Base-by-base conservation (phyloP, 2,888 invertebrate genomes). In the Scaptomyza reducta region DNA sequence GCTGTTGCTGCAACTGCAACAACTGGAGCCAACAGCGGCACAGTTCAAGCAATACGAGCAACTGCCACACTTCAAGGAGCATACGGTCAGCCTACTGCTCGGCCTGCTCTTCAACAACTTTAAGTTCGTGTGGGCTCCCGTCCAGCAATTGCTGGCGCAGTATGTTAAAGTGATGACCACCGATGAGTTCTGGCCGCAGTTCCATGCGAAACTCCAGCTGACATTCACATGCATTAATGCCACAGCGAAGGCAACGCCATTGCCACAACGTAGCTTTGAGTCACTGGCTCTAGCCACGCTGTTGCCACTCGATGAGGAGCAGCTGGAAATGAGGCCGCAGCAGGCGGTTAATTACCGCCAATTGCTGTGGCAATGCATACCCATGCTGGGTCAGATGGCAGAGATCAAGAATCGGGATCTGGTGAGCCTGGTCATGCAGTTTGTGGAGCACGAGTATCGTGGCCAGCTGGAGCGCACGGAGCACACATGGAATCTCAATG, bases 91-190 rank as follows among this genome's bases (percentile, higher is more conserved):
- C 67, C 97, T 96, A 85, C 93, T 98, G 83, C 93, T 98, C 33
- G 97, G 98, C 2, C 93, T 95, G 64, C 92, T 98, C 50, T 96
- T 96, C 90, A 93, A 96, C 18, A 98, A 98, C 90, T 98, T 99
- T 87, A 96, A 96, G 78, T 92, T 97, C 13, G 90, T 99, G 0
- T 98, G 98, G 98, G 95, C 96, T 69, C 97, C 98, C 0, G 93
- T 96, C 0, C 93, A 94, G 14, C 94, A 96, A 86, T 93, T 97
- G 41, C 94, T 98, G 47, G 93, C 95, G 1, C 94, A 95, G 0
- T 96, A 96, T 89, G 96, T 96, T 0, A 93, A 93, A 81, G 93
- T 94, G 0, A 90, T 95, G 84, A 88, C 92, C 0, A 85, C 92
- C 1, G 92, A 93, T n/a, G 92, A 93, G 27, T 97, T 97, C 92